Conservation (phyloP, 2,797 vertebrate genomes). For the Amphiprion clarkii region DNA sequence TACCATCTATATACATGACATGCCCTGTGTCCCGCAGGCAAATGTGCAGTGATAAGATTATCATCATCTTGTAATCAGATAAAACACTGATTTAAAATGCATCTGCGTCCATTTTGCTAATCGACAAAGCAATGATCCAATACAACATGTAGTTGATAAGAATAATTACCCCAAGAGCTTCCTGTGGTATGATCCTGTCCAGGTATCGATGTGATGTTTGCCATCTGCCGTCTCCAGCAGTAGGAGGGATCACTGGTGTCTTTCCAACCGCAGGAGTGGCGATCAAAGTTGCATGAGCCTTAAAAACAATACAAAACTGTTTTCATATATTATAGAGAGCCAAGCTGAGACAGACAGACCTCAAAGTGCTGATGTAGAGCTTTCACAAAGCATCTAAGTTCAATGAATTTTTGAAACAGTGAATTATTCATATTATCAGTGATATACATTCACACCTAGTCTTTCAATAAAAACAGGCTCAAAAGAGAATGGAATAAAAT, state of each 20-base stretch:
- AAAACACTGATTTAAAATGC: conserved; percentile 6
- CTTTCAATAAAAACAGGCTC: not conserved
- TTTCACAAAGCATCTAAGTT: too few relatives aligned
- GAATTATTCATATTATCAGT: too few relatives aligned
- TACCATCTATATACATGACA: conserved; percentile 77
- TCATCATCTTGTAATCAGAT: conserved; percentile 5
- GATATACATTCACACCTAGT: too few relatives aligned
- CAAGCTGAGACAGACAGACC: too few relatives aligned
- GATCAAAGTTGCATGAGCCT: conserved; percentile 85
- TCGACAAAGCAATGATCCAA: not conserved
- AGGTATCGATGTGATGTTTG: conserved; percentile 78
- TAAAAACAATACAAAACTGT: not conserved
- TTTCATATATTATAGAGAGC: not conserved
- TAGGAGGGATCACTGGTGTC: conserved; percentile 32
- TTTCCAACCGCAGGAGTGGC: conserved; percentile 81
- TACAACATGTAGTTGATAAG: conserved; percentile 4
- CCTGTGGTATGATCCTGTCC: conserved; percentile 83
- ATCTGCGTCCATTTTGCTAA: not conserved
- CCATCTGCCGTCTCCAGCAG: conserved; percentile 78
- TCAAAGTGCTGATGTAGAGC: too few relatives aligned
- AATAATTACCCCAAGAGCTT: conserved; percentile 73
- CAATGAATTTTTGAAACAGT: not conserved
- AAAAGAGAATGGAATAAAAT: not conserved
- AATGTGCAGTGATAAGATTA: not conserved
- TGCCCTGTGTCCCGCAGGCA: conserved; percentile 69